phyloP scores from a whole-genome alignment of 2,888 invertebrate species.

The Pristionchus entomophagus region DNA sequence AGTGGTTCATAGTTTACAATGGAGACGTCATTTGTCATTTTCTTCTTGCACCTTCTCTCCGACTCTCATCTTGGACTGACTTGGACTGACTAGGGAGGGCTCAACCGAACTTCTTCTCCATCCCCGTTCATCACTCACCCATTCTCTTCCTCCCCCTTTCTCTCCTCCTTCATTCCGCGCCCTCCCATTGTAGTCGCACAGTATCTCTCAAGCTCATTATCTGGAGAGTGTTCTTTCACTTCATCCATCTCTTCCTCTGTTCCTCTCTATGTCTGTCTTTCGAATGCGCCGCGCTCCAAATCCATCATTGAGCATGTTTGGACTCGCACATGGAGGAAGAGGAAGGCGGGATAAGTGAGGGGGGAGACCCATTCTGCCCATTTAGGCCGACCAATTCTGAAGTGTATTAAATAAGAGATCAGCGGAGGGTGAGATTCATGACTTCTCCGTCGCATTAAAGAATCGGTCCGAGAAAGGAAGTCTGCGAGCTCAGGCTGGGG shows the following conservation, averaged over 20 bases:
- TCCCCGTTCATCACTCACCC: conserved; percentile 13
- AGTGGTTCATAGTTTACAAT: conserved; percentile 44
- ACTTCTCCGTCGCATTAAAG: neutral
- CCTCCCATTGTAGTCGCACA: conserved; percentile 37
- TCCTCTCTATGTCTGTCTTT: neutral
- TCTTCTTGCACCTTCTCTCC: conserved; percentile 29
- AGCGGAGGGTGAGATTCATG: conserved; percentile 15
- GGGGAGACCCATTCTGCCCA: neutral
- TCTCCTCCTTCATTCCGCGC: neutral
- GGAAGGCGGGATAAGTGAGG: neutral
- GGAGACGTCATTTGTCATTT: conserved; percentile 32
- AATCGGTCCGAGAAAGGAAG: neutral
- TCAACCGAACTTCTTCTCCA: neutral
- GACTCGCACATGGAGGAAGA: neutral
- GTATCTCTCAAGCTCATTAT: neutral
- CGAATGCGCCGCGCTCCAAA: neutral
- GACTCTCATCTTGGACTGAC: neutral
- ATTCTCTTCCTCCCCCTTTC: neutral
- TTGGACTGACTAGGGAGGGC: neutral
- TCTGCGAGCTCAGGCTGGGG: too few relatives aligned
- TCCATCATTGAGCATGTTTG: conserved; percentile 1
- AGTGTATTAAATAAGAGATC: conserved; percentile 39
- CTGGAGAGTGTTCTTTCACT: conserved; percentile 2
- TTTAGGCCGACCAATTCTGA: conserved; percentile 1
- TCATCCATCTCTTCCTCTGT: neutral